Base-by-base conservation (phyloP, 2,113 vertebrate genomes). In the cat (Felis catus) region DNA sequence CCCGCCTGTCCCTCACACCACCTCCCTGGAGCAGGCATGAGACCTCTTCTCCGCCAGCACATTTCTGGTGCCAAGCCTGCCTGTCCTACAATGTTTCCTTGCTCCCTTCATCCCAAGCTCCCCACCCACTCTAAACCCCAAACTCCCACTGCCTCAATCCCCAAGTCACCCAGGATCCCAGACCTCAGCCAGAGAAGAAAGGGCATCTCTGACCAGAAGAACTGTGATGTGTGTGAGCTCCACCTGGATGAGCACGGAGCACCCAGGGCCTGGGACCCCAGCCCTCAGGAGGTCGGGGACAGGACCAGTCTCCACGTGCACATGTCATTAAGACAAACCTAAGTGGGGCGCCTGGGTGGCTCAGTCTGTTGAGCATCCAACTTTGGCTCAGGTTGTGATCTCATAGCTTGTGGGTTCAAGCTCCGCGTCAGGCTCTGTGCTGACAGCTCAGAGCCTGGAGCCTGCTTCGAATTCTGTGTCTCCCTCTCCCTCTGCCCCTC, bases 201-300 rank as follows among this genome's bases (percentile, higher is more conserved):
- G 7, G 36, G 31, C 19, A 2, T 45, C n/a, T 8, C 23, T 4
- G 21, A 19, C 58, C 58, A 14, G 68, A 58, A 88, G 39, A 33
- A 16, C 2, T 1, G 12, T 10, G 27, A 15, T 0, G 0, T 14
- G 25, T 0, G 41, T 3, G 8, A 15, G 27, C 19, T 23, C 2
- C 1, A 18, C 27, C 48, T 9, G 11, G 51, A 41, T 31, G 25
- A 27, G 87, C 29, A 36, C 68, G 5, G 2, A 13, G 74, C 10
- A 10, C 36, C 12, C 3, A 31, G 48, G 66, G 21, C 51, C 48
- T 6, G 36, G 27, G 61, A 31, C 14, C n/a, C 71, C 71, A 2
- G 14, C 31, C 15, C 33, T 58, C 27, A n/a, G 16, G 31, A 65
- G 33, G 53, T 3, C 58, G 12, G 27, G 29, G 84, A 15, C 1